Percentiles rank a stretch among this genome's conserved stretches.
Evolutionary conservation across 2,797 vertebrate species (phyloP).

Genomic region (Choloepus didactylus): DNA sequence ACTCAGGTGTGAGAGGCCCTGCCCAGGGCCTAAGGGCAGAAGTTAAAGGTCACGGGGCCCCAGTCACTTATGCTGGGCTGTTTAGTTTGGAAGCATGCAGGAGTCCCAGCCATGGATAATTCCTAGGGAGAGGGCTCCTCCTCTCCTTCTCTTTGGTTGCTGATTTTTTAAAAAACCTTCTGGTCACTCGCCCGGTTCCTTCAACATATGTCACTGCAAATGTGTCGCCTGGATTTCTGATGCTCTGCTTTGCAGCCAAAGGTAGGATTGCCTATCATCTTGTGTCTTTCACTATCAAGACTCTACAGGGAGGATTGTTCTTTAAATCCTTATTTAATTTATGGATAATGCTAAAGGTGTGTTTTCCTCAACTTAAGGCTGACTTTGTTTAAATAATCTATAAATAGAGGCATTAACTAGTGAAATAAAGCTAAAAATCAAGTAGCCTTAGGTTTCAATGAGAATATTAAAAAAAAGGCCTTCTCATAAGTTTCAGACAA

Average conservation of each 20-base stretch:
- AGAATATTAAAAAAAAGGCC: background rate
- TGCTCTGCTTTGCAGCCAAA: background rate
- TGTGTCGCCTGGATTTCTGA: background rate
- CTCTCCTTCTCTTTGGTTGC: background rate
- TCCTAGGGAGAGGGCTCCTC: background rate
- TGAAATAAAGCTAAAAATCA: background rate
- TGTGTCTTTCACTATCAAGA: background rate
- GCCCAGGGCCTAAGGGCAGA: background rate
- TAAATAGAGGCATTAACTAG: background rate
- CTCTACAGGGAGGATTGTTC: background rate
- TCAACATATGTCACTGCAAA: background rate
- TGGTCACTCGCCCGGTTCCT: background rate
- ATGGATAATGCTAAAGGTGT: background rate
- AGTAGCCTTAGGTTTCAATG: background rate
- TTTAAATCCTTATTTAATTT: background rate
- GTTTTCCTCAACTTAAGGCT: background rate
- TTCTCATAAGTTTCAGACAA: constrained; percentile 10
- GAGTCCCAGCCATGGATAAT: background rate
- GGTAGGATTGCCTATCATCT: background rate
- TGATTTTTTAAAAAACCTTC: background rate
- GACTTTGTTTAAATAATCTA: background rate
- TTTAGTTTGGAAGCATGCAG: background rate
- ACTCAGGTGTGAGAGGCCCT: background rate
- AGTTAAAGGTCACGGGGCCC: background rate
- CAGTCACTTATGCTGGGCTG: background rate